Evolutionary conservation across 2,113 vertebrate genomes (phyloP).

Genomic region (Phylloscopus whistleri): DNA sequence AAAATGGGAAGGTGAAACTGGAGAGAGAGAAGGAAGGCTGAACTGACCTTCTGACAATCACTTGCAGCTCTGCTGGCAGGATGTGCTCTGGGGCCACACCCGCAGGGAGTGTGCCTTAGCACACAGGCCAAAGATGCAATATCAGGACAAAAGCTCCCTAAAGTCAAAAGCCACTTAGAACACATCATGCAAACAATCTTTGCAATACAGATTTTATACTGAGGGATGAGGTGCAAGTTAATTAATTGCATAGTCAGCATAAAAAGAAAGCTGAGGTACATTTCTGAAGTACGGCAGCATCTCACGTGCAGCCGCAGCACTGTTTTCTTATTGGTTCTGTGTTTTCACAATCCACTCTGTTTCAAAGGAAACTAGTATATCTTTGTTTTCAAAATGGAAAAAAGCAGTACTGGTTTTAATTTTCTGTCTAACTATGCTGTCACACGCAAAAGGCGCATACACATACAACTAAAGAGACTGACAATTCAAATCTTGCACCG

Average conservation of each 20-base stretch:
- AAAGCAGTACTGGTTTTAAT: constrained; percentile 40
- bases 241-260: not conserved
- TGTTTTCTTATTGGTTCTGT: not conserved
- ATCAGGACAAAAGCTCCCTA: not conserved
- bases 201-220: not conserved
- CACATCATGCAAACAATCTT: not conserved
- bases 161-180: not conserved
- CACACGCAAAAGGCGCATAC: not conserved
- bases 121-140: not conserved
- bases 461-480: not conserved
- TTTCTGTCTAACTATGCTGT: not conserved
- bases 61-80: not conserved
- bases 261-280: not conserved
- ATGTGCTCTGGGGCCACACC: accelerated
- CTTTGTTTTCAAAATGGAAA: constrained; percentile 40
- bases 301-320: not conserved
- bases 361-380: not conserved
- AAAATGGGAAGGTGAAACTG: not conserved
- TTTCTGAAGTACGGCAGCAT: not conserved
- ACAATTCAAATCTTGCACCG: constrained; percentile 30
- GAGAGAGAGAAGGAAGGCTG: not conserved
- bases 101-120: not conserved
- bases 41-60: not conserved
- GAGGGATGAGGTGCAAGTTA: not conserved
- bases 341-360: not conserved